A percentile compares a stretch with the other conserved stretches of the same genome.
Conservation (phyloP, 1,140 invertebrate genomes). For the Atta cephalotes region DNA sequence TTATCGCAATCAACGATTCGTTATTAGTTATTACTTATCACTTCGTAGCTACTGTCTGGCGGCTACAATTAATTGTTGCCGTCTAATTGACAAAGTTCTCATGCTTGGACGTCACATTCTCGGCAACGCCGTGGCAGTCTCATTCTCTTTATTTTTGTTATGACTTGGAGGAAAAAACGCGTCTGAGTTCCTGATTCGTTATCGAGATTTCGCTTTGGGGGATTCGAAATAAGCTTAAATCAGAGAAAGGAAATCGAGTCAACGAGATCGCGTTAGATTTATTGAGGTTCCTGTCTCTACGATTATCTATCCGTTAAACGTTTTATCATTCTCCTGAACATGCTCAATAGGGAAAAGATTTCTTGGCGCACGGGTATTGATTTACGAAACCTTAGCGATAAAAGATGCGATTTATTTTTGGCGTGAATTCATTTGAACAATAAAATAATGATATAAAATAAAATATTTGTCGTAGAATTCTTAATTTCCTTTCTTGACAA, state of each 20-base stretch:
- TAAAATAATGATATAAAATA: not conserved
- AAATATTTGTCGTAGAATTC: not conserved
- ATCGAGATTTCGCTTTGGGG: conserved; percentile 60
- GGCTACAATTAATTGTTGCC: conserved; percentile 81
- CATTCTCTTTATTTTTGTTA: conserved; percentile 50
- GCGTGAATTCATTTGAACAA: conserved; percentile 32
- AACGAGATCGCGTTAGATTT: conserved; percentile 62
- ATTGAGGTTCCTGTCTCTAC: conserved; percentile 34
- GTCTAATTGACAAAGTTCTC: conserved; percentile 84
- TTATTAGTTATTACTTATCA: conserved; percentile 80
- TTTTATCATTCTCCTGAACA: conserved; percentile 55
- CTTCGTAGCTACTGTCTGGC: conserved; percentile 55
- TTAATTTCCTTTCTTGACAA: not conserved
- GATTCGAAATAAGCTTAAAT: conserved; percentile 35
- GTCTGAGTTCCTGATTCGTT: conserved; percentile 58
- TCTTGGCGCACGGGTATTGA: conserved; percentile 10
- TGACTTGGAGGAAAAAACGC: conserved; percentile 57
- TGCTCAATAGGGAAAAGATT: conserved; percentile 6
- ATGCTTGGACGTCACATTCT: conserved; percentile 73
- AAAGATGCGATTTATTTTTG: conserved; percentile 19
- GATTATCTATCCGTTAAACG: conserved; percentile 59
- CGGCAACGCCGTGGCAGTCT: conserved; percentile 36
- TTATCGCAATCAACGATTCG: conserved; percentile 61
- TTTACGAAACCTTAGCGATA: conserved; percentile 46
- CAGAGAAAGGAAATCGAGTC: conserved; percentile 34